Evolutionary conservation across 2,888 invertebrate species (phyloP), one percentile per base, ranked within the genome.

Genomic region (Ormia ochracea): DNA sequence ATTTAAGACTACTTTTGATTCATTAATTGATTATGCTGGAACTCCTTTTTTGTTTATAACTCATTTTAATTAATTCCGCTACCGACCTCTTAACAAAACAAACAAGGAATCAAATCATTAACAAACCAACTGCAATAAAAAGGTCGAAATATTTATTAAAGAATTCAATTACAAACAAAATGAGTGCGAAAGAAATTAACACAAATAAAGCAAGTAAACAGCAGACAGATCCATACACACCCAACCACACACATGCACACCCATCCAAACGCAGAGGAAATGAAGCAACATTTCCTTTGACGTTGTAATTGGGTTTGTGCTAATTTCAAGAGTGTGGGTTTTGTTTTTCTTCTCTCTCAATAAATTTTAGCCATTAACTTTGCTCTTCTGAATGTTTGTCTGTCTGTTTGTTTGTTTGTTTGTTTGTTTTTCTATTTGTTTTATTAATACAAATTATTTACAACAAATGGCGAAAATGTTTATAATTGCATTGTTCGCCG

Each of bases 391-490:
- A 5, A 12, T 12, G 12, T 38, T 33, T 54, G n/a, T 54, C 9
- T 41, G 12, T 19, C 14, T 54, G 21, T 54, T 5, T 10, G 6
- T 12, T 38, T 17, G 48, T 26, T n/a, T n/a, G n/a, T n/a, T n/a
- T n/a, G n/a, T n/a, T n/a, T n/a, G 23, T 58, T 17, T 17, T 26
- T 1, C 31, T 28, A n/a, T 33, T 4, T 33, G 4, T 48, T 50
- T 75, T 48, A 12, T 26, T 63, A 65, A 28, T 19, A 74, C 70
- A 80, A 80, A 80, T 80, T 75, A 80, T 75, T 75, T 75, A 76
- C 72, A 75, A 72, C 54, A 75, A 72, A 70, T 59, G 59, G 50
- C 59, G 54, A 33, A 75, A 75, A 52, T 65, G 58, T 54, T 50
- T 45, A 61, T 69, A 58, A 63, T 38, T 70, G 76, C 61, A 76